Evolutionary conservation across 64 coral and sea anemone species (phyloP), one percentile per base, ranked within the genome.

Genomic region (Orbicella faveolata): DNA sequence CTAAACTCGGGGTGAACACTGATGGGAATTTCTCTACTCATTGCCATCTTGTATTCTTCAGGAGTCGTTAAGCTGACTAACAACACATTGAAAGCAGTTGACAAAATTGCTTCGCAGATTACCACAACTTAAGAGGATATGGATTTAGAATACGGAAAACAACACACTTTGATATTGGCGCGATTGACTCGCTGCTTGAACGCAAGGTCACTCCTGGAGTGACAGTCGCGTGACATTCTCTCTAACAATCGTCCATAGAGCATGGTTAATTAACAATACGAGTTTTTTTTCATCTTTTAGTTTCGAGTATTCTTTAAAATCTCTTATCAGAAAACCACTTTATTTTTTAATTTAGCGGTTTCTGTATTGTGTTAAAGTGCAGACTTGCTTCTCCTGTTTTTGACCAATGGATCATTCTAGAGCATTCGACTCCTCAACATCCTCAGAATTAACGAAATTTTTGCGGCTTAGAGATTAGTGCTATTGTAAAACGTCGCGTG

Each of bases 21-120:
- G 48, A 91, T 77, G 26, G 80, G 73, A 18, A 91, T 85, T 68
- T 91, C 51, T 52, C 89, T 74, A 15, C 69, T 85, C 89, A 84
- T 84, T 12, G 65, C 39, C 41, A 79, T 25, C 16, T 53, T 48
- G 44, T 48, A 48, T 25, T 75, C 52, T 25, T 12, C 64, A 67
- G 18, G 67, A 70, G 67, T 70, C 2, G 34, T 25, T 84, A 2
- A 67, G 20, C 26, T 11, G 13, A 17, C 39, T 20, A 26, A 25
- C 23, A 66, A 52, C 23, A 70, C 37, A 1, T 85, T 72, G 15
- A 16, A 26, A 6, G 67, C 20, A 8, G 23, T 15, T 48, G 63
- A 69, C 53, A 76, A 17, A 36, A 83, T 63, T n/a, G n/a, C 21
- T 59, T 59, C 15, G 11, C 37, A 73, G 61, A 34, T 37, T 35